These are phyloP conservation scores for Axinella damicornis DNA, from an alignment of 37 sponge, comb jelly and placozoan species.

Conservation along the genomic window DNA sequence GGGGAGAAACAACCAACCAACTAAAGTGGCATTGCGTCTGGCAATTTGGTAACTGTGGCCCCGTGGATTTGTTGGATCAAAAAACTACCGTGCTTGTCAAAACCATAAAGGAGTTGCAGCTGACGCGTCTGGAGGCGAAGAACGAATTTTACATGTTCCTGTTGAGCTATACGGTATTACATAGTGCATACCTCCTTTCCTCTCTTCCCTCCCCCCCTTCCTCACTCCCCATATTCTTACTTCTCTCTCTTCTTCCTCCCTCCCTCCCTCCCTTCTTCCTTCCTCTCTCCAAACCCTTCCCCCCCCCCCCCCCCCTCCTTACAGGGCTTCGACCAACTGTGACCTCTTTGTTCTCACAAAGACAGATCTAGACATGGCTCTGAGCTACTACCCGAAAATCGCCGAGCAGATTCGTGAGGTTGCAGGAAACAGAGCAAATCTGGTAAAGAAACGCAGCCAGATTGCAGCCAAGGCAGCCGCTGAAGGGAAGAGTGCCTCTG, in stretches of 20 bases:
- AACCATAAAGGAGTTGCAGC: too few species aligned
- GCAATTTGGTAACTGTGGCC: too few species aligned
- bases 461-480: conserved; percentile 42
- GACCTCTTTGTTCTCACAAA: conserved; percentile 81
- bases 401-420: conserved; percentile 73
- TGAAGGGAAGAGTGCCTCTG: conserved; percentile 28
- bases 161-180: too few species aligned
- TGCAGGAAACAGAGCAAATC: conserved; percentile 62
- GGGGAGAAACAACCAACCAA: too few species aligned
- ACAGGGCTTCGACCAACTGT: conserved; percentile 81
- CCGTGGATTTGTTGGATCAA: too few species aligned
- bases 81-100: too few species aligned
- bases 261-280: background rate
- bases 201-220: too few species aligned
- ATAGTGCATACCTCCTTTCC: too few species aligned
- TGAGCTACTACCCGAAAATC: conserved; percentile 74
- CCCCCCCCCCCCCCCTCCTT: background rate
- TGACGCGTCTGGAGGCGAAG: too few species aligned
- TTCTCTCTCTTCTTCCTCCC: background rate
- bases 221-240: background rate
- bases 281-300: background rate
- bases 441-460: conserved; percentile 54
- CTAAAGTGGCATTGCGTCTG: too few species aligned
- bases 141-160: too few species aligned
- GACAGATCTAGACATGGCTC: conserved; percentile 68